Conservation (phyloP, 2,888 invertebrate species). For the Polymixis lichenea region DNA sequence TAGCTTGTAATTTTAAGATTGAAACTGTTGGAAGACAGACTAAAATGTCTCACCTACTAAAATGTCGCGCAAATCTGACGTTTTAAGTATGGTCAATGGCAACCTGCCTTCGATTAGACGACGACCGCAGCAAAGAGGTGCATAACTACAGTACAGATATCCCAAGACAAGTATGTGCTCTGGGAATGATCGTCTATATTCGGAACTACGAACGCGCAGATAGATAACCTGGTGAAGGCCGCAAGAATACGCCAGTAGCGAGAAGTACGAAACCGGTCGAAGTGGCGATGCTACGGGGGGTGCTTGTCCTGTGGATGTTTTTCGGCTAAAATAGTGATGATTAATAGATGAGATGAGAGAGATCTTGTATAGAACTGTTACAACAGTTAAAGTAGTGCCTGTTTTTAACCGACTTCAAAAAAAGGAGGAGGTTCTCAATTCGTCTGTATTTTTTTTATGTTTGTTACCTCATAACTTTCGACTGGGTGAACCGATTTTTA, state of each 20-base stretch:
- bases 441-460: too few relatives aligned
- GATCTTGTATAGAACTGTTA: neutral
- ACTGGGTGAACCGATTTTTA: too few relatives aligned
- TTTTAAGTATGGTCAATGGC: neutral
- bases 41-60: neutral
- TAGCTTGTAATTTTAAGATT: neutral
- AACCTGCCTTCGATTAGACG: neutral
- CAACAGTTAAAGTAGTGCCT: neutral
- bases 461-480: too few relatives aligned
- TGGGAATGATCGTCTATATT: neutral
- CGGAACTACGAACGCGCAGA: neutral
- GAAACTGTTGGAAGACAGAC: neutral
- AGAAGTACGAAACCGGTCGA: too few relatives aligned
- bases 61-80: neutral
- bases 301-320: too few relatives aligned
- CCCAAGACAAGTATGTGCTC: neutral
- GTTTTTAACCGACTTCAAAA: too few relatives aligned
- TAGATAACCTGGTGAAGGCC: neutral
- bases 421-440: too few relatives aligned
- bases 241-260: too few relatives aligned
- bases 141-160: neutral
- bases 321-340: too few relatives aligned
- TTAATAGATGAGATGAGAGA: too few relatives aligned
- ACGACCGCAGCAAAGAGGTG: neutral
- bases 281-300: too few relatives aligned